These are phyloP conservation scores for Hydractinia symbiolongicarpus DNA, from an alignment of 30 jellyfish, hydroid and myxozoan species.

Conservation along the genomic window DNA sequence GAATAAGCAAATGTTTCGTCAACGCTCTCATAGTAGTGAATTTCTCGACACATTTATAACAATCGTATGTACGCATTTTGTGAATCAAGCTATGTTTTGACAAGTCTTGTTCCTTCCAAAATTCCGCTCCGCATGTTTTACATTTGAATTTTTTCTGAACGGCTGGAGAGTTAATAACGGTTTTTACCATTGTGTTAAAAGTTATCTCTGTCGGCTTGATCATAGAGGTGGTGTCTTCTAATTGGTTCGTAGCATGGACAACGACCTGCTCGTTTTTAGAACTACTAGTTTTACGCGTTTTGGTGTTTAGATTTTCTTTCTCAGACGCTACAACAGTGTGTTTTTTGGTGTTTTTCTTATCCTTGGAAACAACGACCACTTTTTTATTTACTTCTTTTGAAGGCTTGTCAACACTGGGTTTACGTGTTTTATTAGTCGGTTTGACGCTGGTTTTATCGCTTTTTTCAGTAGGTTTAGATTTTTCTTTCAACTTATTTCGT, in stretches of 20 bases:
- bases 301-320: neutral
- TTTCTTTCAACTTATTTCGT: neutral
- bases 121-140: slow-evolving; percentile 50
- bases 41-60: slow-evolving; percentile 60
- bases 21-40: slow-evolving; percentile 63
- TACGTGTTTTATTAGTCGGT: too few relatives aligned
- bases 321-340: too few relatives aligned
- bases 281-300: neutral
- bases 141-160: slow-evolving; percentile 35
- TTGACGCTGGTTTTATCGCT: neutral
- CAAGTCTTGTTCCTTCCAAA: slow-evolving; percentile 31
- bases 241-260: neutral
- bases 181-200: neutral
- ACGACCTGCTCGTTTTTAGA: neutral
- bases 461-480: neutral
- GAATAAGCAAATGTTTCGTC: slow-evolving; percentile 65
- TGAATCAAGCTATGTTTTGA: slow-evolving; percentile 51
- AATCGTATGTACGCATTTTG: slow-evolving; percentile 41
- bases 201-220: neutral
- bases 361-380: neutral
- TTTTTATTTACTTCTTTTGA: neutral
- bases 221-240: neutral
- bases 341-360: neutral
- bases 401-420: neutral
- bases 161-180: neutral